Conservation (phyloP, 2,113 vertebrate genomes). For the Lophochroa leadbeateri region DNA sequence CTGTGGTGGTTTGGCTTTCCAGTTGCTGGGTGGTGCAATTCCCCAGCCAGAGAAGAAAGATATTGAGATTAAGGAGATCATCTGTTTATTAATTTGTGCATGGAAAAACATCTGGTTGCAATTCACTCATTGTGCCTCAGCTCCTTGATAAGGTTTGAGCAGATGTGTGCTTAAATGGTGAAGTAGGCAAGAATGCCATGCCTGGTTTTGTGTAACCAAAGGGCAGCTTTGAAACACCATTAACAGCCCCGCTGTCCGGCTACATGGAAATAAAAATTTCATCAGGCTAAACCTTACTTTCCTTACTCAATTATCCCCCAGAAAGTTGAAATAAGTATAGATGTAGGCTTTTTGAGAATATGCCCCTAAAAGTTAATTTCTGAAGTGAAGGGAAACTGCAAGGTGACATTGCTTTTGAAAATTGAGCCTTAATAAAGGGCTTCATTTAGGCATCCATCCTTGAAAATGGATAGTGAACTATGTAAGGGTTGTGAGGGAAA, state of each 20-base stretch:
- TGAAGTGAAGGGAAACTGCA: conserved; percentile 1
- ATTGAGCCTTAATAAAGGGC: neutral
- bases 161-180: neutral
- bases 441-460: conserved; percentile 32
- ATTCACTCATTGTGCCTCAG: neutral
- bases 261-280: conserved; percentile 49
- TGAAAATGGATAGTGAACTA: conserved; percentile 34
- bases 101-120: neutral
- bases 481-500: neutral
- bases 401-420: conserved; percentile 42
- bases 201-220: neutral
- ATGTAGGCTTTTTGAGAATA: conserved; percentile 30
- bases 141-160: neutral
- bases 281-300: conserved; percentile 41
- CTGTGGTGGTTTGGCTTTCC: neutral
- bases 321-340: conserved; percentile 33
- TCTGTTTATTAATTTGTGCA: neutral
- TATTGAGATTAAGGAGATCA: neutral
- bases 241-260: too few relatives aligned
- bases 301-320: conserved; percentile 29
- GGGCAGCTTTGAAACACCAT: neutral
- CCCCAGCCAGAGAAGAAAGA: neutral
- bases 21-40: fast-evolving
- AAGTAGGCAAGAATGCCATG: neutral
- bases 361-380: conserved; percentile 19